Evolutionary conservation across 2,888 invertebrate species (phyloP), one percentile per base, ranked within the genome.

Genomic region (Monopis laevigella): DNA sequence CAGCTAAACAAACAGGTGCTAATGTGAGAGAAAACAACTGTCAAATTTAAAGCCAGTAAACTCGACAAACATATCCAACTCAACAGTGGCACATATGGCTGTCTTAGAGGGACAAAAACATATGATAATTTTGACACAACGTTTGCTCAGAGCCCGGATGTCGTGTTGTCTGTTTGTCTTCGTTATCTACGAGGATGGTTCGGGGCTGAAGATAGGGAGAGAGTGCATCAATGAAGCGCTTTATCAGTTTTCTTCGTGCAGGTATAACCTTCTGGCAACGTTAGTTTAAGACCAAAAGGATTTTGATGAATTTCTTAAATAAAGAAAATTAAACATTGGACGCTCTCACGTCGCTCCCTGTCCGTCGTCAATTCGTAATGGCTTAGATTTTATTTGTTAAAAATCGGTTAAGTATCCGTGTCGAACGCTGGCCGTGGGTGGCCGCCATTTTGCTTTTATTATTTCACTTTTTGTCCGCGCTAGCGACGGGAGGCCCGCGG

Each of bases 361-460:
- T 58, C 58, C 63, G 29, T 27, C 40, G 46, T 54, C 72, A 61
- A 81, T 81, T 80, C 75, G 81, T 77, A 69, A 81, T 75, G 80
- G 69, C 70, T 75, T 75, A 75, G 73, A 75, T 77, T 82, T 81
- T 82, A 81, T 82, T 81, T 80, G 80, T 77, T 73, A 71, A 72
- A 78, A 78, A 81, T 82, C 81, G 74, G 74, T 77, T 81, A 82
- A 82, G 80, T 80, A 77, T 59, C 82, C 82, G 80, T 81, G 74
- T 68, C 82, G 74, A 73, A 74, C 67, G 58, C 60, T 62, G 62
- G 52, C 70, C 62, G 77, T 78, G 78, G 80, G 80, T 81, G 80
- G 80, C 75, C 78, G 70, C 64, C 70, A 67, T 70, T 53, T 66
- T 62, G 50, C 43, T 71, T 67, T 78, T 77, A 63, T 75, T 74